Evolutionary conservation across 2,797 vertebrate genomes (phyloP).

Genomic region (Gymnodraco acuticeps): DNA sequence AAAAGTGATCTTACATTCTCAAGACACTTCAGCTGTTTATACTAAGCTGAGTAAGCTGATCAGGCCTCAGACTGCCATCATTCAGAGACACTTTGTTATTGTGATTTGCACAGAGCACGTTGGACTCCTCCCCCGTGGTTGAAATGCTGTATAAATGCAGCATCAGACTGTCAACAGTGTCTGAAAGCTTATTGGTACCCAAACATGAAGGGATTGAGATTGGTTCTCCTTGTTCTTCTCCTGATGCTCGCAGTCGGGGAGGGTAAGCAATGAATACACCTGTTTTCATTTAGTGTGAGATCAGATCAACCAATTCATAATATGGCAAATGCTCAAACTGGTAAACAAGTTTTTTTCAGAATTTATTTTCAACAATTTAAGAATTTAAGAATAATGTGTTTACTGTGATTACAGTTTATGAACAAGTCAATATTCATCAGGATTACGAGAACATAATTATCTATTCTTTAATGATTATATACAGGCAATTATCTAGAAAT

Average conservation of each 20-base stretch:
- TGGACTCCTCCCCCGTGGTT: conserved; percentile 78
- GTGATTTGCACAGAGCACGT: conserved; percentile 69
- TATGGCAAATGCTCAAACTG: conserved; percentile 28
- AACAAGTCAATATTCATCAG: background rate
- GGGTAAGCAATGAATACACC: conserved; percentile 73
- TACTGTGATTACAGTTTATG: background rate
- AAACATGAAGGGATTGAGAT: conserved; percentile 81
- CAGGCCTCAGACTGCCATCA: conserved; percentile 65
- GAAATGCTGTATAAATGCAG: conserved; percentile 84
- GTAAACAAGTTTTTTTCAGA: background rate
- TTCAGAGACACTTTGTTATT: conserved; percentile 71
- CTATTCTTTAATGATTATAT: conserved; percentile 6
- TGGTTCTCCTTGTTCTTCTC: conserved; percentile 81
- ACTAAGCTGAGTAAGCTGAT: conserved; percentile 45
- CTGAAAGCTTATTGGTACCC: conserved; percentile 69
- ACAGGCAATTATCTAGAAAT: conserved; percentile 71
- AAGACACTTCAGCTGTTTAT: conserved; percentile 37
- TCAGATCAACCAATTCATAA: conserved; percentile 35
- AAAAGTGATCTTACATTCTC: conserved; percentile 21
- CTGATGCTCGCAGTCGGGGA: conserved; percentile 79
- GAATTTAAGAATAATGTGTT: background rate
- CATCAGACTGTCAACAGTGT: conserved; percentile 69
- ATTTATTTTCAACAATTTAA: background rate
- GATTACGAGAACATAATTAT: background rate
- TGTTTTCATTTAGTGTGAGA: conserved; percentile 48